Conservation (phyloP, 2,113 vertebrate genomes). For the Ivindomyrus marchei region DNA sequence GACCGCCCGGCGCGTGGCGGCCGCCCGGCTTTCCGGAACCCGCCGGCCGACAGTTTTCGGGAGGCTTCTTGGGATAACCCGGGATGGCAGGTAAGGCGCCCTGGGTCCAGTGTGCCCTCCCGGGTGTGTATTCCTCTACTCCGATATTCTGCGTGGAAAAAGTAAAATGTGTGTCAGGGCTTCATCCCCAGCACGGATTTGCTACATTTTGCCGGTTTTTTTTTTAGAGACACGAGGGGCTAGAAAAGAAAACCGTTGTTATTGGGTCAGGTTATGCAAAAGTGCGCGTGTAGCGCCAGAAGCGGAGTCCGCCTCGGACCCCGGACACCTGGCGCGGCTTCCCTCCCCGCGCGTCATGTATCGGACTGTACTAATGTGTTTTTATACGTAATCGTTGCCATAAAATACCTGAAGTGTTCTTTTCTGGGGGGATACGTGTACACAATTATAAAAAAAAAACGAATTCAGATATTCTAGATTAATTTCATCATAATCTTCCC, state of each 20-base stretch:
- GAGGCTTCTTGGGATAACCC: background rate
- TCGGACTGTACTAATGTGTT: background rate
- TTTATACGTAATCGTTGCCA: background rate
- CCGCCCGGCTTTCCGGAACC: background rate
- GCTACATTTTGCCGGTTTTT: background rate
- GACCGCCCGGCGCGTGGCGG: background rate
- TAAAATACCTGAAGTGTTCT: background rate
- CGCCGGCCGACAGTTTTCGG: background rate
- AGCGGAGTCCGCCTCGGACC: background rate
- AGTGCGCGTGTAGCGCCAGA: background rate
- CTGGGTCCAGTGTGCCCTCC: background rate
- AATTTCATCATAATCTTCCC: background rate
- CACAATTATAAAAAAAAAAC: background rate
- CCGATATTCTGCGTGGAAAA: background rate
- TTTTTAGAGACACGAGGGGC: background rate
- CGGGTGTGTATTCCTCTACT: background rate
- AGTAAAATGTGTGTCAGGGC: background rate
- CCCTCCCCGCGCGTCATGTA: background rate
- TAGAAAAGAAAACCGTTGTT: background rate
- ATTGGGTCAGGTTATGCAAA: background rate
- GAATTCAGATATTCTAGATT: background rate
- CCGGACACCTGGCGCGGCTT: background rate
- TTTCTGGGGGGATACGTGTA: background rate
- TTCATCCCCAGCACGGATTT: background rate
- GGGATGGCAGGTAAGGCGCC: background rate